Conservation (phyloP, 2,888 invertebrate genomes). For the Callinectes sapidus region DNA sequence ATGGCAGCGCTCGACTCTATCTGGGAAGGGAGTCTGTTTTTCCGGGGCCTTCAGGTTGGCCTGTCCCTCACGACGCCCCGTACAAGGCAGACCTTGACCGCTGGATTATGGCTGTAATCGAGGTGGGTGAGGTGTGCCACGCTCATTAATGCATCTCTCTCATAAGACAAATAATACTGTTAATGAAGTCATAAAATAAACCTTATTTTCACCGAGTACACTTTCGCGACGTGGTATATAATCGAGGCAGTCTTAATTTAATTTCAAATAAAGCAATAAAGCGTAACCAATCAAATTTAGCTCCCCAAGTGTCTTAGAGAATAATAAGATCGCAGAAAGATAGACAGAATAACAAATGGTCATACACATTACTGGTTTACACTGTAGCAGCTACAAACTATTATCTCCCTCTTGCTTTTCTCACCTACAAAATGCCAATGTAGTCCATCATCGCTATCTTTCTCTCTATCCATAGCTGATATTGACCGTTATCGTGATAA, state of each 20-base stretch:
- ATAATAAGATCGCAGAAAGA: too few relatives aligned
- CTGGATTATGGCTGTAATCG: conserved; percentile 45
- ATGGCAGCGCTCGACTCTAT: conserved; percentile 56
- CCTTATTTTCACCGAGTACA: neutral
- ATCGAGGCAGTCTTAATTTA: neutral
- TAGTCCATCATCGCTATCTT: too few relatives aligned
- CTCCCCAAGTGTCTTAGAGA: too few relatives aligned
- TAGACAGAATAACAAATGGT: too few relatives aligned
- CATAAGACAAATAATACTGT: neutral
- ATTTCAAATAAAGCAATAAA: too few relatives aligned
- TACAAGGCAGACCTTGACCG: conserved; percentile 48
- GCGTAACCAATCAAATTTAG: too few relatives aligned
- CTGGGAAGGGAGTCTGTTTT: conserved; percentile 46
- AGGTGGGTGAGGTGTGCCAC: conserved; percentile 29
- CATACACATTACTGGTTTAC: too few relatives aligned
- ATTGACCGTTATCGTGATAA: too few relatives aligned
- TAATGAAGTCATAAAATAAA: neutral
- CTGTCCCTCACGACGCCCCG: conserved; percentile 63
- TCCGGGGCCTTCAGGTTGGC: conserved; percentile 56
- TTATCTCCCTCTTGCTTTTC: too few relatives aligned
- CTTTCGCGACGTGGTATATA: neutral
- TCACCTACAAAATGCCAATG: too few relatives aligned
- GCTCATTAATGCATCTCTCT: neutral
- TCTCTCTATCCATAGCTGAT: too few relatives aligned
- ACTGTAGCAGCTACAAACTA: too few relatives aligned